These are phyloP conservation scores for Pristionchus exspectatus DNA, from an alignment of 2,888 invertebrate genomes.

Conservation along the genomic window DNA sequence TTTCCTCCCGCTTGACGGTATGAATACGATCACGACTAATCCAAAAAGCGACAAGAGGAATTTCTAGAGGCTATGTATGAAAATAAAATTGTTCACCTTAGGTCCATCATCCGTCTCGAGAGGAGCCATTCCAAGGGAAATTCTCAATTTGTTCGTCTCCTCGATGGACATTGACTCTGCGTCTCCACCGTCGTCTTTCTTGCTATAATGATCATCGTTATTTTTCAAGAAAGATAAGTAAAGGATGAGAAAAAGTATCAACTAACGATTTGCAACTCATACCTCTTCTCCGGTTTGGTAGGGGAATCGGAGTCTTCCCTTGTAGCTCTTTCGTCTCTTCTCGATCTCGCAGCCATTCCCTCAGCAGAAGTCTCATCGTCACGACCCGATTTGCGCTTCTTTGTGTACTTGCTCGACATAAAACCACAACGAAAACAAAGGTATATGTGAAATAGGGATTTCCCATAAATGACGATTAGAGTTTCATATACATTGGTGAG, in stretches of 20 bases:
- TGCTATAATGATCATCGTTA: not conserved
- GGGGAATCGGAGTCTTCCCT: constrained; percentile 50
- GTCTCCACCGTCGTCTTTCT: constrained; percentile 46
- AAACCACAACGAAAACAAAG: not conserved
- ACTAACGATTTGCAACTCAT: not conserved
- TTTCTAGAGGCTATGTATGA: not conserved
- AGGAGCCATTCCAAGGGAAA: constrained; percentile 94
- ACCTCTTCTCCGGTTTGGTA: constrained; percentile 60
- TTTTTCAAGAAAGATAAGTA: not conserved
- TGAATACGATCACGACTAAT: no score
- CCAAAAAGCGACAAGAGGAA: not conserved
- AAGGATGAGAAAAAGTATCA: constrained; percentile 28
- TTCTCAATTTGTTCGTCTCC: constrained; percentile 85
- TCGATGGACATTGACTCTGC: constrained; percentile 76
- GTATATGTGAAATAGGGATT: no score
- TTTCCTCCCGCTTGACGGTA: no score
- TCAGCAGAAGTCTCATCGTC: constrained; percentile 65
- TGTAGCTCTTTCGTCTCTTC: not conserved
- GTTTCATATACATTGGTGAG: no score
- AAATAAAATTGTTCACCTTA: constrained; percentile 53
- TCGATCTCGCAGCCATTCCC: constrained; percentile 40
- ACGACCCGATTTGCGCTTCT: constrained; percentile 65
- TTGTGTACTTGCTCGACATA: constrained; percentile 64
- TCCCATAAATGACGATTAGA: no score
- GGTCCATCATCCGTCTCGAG: constrained; percentile 83